Evolutionary conservation across 2,888 invertebrate genomes (phyloP).

Genomic region (Machimus atricapillus): DNA sequence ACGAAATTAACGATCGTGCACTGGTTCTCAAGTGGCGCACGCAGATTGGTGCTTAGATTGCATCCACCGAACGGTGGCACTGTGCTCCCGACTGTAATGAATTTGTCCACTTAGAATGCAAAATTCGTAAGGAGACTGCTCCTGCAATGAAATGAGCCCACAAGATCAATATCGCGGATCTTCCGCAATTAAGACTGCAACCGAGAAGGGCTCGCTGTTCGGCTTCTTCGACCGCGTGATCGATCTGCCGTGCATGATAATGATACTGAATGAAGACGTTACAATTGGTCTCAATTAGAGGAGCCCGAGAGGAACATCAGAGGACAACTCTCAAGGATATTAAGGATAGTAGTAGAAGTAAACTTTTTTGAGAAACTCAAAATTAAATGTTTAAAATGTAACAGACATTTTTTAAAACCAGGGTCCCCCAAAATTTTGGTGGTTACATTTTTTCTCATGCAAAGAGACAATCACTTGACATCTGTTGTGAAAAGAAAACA

Average conservation of each 20-base stretch:
- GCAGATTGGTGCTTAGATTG: neutral
- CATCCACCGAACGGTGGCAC: neutral
- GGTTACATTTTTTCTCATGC: no score
- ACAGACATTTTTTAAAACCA: no score
- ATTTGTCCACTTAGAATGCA: conserved; percentile 37
- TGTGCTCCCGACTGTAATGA: conserved; percentile 15
- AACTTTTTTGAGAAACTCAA: no score
- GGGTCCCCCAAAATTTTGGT: no score
- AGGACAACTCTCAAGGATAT: neutral
- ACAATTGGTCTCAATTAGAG: conserved; percentile 27
- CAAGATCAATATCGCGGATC: conserved; percentile 10
- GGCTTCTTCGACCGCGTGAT: neutral
- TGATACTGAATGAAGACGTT: conserved; percentile 19
- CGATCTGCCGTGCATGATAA: conserved; percentile 31
- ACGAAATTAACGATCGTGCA: conserved; percentile 38
- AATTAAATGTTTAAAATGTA: no score
- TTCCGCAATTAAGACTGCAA: conserved; percentile 26
- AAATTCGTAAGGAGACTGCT: conserved; percentile 14
- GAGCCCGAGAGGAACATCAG: neutral
- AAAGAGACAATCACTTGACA: no score
- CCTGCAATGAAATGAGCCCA: conserved; percentile 14
- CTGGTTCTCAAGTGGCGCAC: conserved; percentile 20
- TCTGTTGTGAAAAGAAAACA: no score
- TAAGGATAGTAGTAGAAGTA: neutral
- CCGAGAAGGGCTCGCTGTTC: neutral